Conservation (phyloP, 2,888 invertebrate genomes). For the Tridacna crocea region DNA sequence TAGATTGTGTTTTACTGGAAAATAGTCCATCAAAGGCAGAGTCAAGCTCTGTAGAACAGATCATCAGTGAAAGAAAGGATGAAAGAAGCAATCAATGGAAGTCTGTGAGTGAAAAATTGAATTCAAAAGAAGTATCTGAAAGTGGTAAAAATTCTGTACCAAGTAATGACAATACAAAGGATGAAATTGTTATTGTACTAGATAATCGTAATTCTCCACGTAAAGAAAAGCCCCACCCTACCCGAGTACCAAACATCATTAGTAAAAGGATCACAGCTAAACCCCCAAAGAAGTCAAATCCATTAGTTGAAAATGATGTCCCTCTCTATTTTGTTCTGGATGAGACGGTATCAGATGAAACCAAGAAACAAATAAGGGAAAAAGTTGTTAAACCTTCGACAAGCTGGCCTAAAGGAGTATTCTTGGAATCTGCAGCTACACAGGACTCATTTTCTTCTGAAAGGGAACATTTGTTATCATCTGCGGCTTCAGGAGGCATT, state of each 20-base stretch:
- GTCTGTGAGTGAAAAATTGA: not conserved
- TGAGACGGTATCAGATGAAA: slow-evolving; percentile 30
- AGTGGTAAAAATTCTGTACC: not conserved
- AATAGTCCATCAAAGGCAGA: not conserved
- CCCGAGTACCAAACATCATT: slow-evolving; percentile 4
- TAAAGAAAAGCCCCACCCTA: not conserved
- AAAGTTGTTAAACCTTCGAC: slow-evolving; percentile 19
- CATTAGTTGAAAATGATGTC: not conserved
- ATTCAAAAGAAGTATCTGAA: not conserved
- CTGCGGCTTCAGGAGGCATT: not conserved
- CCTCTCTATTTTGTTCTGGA: slow-evolving; percentile 42
- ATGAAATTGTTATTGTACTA: not conserved
- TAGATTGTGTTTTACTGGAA: not conserved
- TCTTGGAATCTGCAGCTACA: slow-evolving; percentile 9
- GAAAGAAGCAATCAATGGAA: not conserved
- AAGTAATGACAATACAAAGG: not conserved
- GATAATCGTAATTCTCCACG: not conserved
- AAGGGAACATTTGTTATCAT: not conserved
- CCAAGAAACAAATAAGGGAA: slow-evolving; percentile 34
- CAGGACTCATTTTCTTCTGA: not conserved
- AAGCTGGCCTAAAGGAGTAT: slow-evolving; percentile 20
- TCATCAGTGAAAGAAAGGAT: not conserved
- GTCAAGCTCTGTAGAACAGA: not conserved
- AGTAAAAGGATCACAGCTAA: not conserved
- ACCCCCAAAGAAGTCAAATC: not conserved